Evolutionary conservation across 1,140 invertebrate species (phyloP).

Genomic region (Ceratosolen solmsi): DNA sequence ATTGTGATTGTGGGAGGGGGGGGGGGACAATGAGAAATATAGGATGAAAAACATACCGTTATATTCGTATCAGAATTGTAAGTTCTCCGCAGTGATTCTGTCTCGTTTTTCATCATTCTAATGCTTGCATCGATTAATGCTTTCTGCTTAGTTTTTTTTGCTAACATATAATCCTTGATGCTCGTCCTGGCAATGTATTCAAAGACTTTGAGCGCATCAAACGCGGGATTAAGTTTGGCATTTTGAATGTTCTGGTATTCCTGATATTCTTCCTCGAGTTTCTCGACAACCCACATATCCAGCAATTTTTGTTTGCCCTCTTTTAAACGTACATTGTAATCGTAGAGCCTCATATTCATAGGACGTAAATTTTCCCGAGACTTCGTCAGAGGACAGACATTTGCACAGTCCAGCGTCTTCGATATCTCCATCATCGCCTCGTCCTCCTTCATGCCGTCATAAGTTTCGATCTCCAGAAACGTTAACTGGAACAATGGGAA

Average conservation of each 20-base stretch:
- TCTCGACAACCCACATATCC: conserved; percentile 38
- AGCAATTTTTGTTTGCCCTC: conserved; percentile 55
- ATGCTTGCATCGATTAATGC: not conserved
- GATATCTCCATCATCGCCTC: conserved; percentile 33
- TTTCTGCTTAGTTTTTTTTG: not conserved
- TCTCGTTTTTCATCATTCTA: not conserved
- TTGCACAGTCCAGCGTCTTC: conserved; percentile 50
- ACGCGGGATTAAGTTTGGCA: conserved; percentile 49
- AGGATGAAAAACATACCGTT: conserved; percentile 55
- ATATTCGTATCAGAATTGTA: conserved; percentile 54
- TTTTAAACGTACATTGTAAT: conserved; percentile 51
- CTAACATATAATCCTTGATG: conserved; percentile 53
- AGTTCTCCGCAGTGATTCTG: conserved; percentile 38
- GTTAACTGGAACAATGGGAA: conserved; percentile 7
- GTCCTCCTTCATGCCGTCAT: not conserved
- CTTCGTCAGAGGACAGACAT: not conserved
- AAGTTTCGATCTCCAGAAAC: conserved; percentile 5
- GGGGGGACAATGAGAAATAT: not conserved
- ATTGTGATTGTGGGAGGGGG: too few relatives aligned
- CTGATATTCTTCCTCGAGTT: conserved; percentile 48
- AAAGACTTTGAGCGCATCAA: conserved; percentile 58
- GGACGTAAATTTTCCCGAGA: not conserved
- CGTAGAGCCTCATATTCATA: conserved; percentile 34
- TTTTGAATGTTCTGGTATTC: conserved; percentile 56
- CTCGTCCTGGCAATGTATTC: conserved; percentile 59